A percentile compares a stretch with the other conserved stretches of the same genome.
phyloP scores from a whole-genome alignment of 1,140 invertebrate species.

The Drosophila erecta region DNA sequence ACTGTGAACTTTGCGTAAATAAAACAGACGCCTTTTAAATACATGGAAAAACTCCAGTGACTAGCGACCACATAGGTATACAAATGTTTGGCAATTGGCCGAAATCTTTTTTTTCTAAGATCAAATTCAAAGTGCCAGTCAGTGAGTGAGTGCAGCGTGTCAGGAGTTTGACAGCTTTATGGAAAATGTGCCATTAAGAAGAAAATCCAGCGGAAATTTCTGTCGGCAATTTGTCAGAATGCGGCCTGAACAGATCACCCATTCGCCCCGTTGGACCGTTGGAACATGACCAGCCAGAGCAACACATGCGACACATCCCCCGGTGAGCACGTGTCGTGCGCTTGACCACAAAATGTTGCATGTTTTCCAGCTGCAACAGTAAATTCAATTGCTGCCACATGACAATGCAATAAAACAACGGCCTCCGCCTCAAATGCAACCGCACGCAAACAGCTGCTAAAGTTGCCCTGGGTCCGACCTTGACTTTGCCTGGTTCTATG shows the following conservation, averaged over 20 bases:
- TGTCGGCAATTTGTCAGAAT: constrained; percentile 39
- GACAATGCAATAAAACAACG: constrained; percentile 76
- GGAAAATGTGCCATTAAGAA: constrained; percentile 46
- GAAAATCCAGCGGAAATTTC: constrained; percentile 64
- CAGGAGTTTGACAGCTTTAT: constrained; percentile 50
- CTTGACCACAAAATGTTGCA: constrained; percentile 75
- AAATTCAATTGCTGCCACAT: constrained; percentile 74
- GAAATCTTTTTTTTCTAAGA: constrained; percentile 11
- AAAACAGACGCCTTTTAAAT: constrained; percentile 33
- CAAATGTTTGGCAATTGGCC: constrained; percentile 41
- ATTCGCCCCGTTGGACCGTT: constrained; percentile 19
- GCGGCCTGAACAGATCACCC: constrained; percentile 28
- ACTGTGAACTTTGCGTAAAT: constrained; percentile 52
- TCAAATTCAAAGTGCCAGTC: constrained; percentile 41
- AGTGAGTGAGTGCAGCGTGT: constrained; percentile 21
- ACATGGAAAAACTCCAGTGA: constrained; percentile 53
- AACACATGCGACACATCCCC: constrained; percentile 2
- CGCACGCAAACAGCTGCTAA: constrained; percentile 66
- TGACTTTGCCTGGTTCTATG: constrained; percentile 63
- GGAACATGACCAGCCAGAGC: constrained; percentile 17
- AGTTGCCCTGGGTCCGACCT: constrained; percentile 54
- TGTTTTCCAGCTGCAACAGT: constrained; percentile 57
- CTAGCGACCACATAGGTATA: constrained; percentile 16
- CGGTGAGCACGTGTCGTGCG: constrained; percentile 55
- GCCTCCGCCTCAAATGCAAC: constrained; percentile 59